A percentile compares a stretch with the other conserved stretches of the same genome.
phyloP scores from a whole-genome alignment of 2,888 invertebrate genomes.

The Oscheius sp. region DNA sequence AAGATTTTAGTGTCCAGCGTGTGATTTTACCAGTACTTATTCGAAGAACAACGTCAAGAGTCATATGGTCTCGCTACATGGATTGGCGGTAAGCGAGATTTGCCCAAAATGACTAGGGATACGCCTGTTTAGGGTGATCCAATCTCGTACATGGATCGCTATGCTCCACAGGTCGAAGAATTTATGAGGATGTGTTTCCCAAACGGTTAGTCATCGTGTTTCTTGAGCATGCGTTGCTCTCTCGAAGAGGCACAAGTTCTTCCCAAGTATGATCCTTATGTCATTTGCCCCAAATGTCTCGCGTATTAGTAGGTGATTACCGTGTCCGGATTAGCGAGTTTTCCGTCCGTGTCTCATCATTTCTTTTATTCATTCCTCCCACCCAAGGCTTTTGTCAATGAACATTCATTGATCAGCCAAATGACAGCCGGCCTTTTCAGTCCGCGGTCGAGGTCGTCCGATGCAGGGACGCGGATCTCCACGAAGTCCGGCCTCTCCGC shows the following conservation, averaged over 20 bases:
- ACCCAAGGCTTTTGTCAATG: no score
- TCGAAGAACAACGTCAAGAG: conserved; percentile 73
- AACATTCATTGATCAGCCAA: no score
- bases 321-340: no score
- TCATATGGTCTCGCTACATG: conserved; percentile 73
- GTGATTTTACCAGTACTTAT: conserved; percentile 72
- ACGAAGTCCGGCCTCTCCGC: conserved; percentile 51
- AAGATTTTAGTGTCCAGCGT: conserved; percentile 66
- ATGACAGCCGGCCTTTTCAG: no score
- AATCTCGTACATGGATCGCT: conserved; percentile 72
- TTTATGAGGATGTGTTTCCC: conserved; percentile 73
- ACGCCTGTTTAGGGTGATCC: conserved; percentile 64
- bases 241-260: background rate
- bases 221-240: background rate
- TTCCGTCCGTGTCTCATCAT: no score
- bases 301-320: no score
- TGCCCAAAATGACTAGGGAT: background rate
- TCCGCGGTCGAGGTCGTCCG: conserved; percentile 70
- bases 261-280: background rate
- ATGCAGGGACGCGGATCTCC: conserved; percentile 66
- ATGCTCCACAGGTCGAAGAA: conserved; percentile 72
- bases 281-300: no score
- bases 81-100: conserved; percentile 64
- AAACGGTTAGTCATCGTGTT: conserved; percentile 49
- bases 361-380: no score